Percentiles rank a stretch among this genome's conserved stretches.
Evolutionary conservation across 2,113 vertebrate genomes (phyloP).

Genomic region (Cervus canadensis): DNA sequence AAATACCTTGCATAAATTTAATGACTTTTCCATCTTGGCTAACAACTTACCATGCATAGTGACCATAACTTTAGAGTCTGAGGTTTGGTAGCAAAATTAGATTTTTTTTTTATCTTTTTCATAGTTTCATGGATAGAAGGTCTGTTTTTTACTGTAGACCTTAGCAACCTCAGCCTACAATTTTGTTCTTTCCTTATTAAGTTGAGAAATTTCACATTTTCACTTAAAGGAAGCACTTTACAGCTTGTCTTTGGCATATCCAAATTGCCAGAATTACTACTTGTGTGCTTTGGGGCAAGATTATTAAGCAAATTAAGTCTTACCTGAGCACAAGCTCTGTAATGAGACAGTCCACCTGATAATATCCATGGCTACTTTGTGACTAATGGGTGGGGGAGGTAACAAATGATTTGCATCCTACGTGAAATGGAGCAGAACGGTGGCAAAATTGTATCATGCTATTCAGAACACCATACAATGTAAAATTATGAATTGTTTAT

Average conservation of each 20-base stretch:
- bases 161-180: not conserved
- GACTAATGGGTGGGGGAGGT: not conserved
- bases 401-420: not conserved
- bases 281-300: not conserved
- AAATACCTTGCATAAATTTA: not conserved
- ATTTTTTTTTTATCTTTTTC: not conserved
- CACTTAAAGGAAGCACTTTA: not conserved
- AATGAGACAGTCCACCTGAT: not conserved
- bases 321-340: not conserved
- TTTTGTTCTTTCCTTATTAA: not conserved
- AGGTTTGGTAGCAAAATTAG: not conserved
- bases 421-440: not conserved
- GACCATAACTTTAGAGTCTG: not conserved
- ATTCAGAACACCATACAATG: not conserved
- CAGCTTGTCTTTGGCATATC: not conserved
- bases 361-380: not conserved
- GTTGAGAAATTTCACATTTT: not conserved
- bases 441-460: not conserved
- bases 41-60: not conserved
- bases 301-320: not conserved
- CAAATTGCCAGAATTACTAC: not conserved
- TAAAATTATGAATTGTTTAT: not conserved
- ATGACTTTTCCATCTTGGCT: not conserved
- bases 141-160: not conserved
- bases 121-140: not conserved